These are phyloP conservation scores for Varanus salvator DNA, from an alignment of 2,113 vertebrate species.

Conservation along the genomic window DNA sequence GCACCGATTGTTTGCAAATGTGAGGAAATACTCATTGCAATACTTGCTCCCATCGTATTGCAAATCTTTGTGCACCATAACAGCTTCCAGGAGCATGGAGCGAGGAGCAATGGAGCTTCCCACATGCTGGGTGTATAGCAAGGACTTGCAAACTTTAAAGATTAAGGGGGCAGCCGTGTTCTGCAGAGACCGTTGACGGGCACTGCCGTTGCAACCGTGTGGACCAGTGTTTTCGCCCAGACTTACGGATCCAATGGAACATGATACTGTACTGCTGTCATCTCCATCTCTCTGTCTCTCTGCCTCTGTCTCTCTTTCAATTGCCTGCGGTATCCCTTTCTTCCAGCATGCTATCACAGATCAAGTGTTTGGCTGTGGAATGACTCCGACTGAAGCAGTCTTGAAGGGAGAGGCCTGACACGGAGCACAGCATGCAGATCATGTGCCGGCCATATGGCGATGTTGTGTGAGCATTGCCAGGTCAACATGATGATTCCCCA, in stretches of 20 bases:
- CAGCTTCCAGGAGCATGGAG: not conserved
- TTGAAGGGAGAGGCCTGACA: conserved; percentile 65
- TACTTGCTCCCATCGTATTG: not conserved
- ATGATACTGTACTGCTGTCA: not conserved
- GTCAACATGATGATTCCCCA: conserved; percentile 61
- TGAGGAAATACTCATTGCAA: too few species aligned
- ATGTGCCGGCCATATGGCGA: conserved; percentile 72
- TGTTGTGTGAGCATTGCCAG: conserved; percentile 56
- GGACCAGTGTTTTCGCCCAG: not conserved
- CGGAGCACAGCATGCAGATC: conserved; percentile 42
- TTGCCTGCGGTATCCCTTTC: not conserved
- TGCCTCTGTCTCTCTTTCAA: not conserved
- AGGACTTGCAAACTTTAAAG: not conserved
- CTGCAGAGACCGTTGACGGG: too few species aligned
- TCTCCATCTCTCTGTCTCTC: not conserved
- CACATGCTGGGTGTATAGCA: not conserved
- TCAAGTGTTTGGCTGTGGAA: conserved; percentile 27
- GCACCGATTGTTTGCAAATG: not conserved
- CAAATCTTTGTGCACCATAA: too few species aligned
- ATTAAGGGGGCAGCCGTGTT: not conserved
- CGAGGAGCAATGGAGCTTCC: not conserved
- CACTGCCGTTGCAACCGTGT: not conserved
- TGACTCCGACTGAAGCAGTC: conserved; percentile 35
- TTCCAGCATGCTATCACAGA: not conserved
- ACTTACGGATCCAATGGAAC: not conserved